phyloP scores from a whole-genome alignment of 2,797 vertebrate species.

The Tadarida brasiliensis region DNA sequence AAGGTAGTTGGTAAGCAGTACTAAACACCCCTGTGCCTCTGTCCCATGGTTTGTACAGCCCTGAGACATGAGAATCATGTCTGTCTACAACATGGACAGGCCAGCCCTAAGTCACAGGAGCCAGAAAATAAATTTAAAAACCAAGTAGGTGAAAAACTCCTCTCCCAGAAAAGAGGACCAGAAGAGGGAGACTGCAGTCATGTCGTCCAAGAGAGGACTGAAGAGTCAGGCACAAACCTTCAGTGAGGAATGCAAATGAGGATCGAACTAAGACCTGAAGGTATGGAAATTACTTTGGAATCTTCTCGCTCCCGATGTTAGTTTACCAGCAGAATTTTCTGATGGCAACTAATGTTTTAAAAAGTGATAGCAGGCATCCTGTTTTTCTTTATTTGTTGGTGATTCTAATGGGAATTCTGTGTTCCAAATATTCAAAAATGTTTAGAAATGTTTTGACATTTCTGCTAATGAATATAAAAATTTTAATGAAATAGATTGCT shows the following conservation, averaged over 20 bases:
- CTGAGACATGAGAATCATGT: background rate
- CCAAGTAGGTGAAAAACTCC: background rate
- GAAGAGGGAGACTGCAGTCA: background rate
- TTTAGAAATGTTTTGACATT: background rate
- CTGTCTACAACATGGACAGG: background rate
- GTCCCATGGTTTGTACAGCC: background rate
- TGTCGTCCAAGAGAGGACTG: background rate
- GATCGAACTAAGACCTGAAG: background rate
- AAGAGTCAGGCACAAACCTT: background rate
- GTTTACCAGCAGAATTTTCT: background rate
- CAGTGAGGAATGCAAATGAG: background rate
- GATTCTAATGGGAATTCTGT: background rate
- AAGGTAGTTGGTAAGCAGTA: background rate
- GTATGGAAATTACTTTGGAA: background rate
- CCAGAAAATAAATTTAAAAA: background rate
- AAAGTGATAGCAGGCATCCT: background rate
- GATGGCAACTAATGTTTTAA: background rate
- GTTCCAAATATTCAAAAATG: background rate
- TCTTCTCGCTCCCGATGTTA: background rate
- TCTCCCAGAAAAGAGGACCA: background rate
- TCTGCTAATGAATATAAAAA: background rate
- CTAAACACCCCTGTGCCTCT: background rate
- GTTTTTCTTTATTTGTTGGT: background rate
- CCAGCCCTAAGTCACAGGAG: background rate
- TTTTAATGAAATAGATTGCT: background rate